Percentiles rank a stretch among this genome's conserved stretches.
phyloP scores from a whole-genome alignment of 1,140 invertebrate genomes.

The Microplitis demolitor region DNA sequence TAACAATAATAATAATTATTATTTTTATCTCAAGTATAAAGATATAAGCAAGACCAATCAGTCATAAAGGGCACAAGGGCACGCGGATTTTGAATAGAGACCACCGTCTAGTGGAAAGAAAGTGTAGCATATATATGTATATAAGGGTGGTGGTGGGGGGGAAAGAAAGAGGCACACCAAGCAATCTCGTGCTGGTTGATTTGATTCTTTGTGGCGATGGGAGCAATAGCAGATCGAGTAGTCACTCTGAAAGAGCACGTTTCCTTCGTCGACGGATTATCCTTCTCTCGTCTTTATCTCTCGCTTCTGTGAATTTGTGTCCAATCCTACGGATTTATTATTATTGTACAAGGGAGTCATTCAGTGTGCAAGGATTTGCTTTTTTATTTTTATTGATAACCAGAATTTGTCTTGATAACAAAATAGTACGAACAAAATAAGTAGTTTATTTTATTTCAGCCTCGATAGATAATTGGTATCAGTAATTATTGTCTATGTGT shows the following conservation, averaged over 20 bases:
- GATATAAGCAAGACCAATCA: constrained; percentile 41
- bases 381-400: neutral
- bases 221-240: constrained; percentile 47
- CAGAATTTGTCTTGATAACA: neutral
- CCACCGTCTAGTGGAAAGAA: constrained; percentile 23
- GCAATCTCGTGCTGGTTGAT: constrained; percentile 53
- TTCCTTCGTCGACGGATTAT: constrained; percentile 41
- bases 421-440: neutral
- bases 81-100: constrained; percentile 39
- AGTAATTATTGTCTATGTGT: neutral
- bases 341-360: neutral
- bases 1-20: neutral
- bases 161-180: constrained; percentile 20
- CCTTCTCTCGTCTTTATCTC: constrained; percentile 37
- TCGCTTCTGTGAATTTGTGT: constrained; percentile 29
- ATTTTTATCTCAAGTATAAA: neutral
- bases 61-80: constrained; percentile 42
- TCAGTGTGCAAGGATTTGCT: too few species aligned
- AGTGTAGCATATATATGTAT: neutral
- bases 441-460: neutral
- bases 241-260: constrained; percentile 39
- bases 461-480: too few species aligned
- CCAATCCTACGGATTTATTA: constrained; percentile 12
- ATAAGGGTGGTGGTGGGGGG: neutral
- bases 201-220: constrained; percentile 55